Percentiles rank a stretch among this genome's conserved stretches.
Conservation (phyloP, 2,113 vertebrate genomes). For the Dicentrarchus labrax region DNA sequence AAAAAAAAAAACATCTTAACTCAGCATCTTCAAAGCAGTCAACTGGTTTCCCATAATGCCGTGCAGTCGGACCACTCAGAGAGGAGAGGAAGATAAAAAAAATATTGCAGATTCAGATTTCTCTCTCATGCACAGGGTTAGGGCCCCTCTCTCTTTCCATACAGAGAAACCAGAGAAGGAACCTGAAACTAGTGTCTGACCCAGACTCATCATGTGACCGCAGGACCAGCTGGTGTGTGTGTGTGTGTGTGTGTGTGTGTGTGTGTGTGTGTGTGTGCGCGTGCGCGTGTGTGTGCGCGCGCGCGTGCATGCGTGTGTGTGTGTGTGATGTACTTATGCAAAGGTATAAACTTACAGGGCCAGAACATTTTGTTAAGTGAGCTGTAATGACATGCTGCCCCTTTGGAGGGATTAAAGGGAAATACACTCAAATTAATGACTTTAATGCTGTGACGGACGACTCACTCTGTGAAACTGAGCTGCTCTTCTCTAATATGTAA, state of each 20-base stretch:
- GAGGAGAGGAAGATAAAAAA: conserved; percentile 27
- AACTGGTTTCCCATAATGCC: conserved; percentile 33
- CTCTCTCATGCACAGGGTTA: background rate
- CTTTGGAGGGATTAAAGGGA: conserved; percentile 16
- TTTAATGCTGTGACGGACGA: too few relatives aligned
- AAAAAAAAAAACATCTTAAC: conserved; percentile 9
- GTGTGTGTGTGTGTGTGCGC: conserved; percentile 12
- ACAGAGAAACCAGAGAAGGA: conserved; percentile 61
- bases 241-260: conserved; percentile 16
- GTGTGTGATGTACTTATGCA: conserved; percentile 5
- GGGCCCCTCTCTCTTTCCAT: conserved; percentile 8
- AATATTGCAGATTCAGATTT: conserved; percentile 41
- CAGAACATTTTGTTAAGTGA: conserved; percentile 25
- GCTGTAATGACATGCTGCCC: conserved; percentile 40
- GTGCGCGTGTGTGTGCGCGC: conserved; percentile 14
- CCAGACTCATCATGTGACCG: conserved; percentile 35
- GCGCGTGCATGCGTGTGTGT: conserved; percentile 12
- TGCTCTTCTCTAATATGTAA: background rate
- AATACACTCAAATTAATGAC: background rate
- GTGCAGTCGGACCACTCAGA: background rate
- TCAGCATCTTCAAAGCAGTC: conserved; percentile 38
- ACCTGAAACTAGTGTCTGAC: conserved; percentile 51
- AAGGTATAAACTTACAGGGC: conserved; percentile 26
- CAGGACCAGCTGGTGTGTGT: conserved; percentile 4
- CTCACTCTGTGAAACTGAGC: background rate